Evolutionary conservation across 2,797 vertebrate genomes (phyloP).

Genomic region (Sebastes flavidus): DNA sequence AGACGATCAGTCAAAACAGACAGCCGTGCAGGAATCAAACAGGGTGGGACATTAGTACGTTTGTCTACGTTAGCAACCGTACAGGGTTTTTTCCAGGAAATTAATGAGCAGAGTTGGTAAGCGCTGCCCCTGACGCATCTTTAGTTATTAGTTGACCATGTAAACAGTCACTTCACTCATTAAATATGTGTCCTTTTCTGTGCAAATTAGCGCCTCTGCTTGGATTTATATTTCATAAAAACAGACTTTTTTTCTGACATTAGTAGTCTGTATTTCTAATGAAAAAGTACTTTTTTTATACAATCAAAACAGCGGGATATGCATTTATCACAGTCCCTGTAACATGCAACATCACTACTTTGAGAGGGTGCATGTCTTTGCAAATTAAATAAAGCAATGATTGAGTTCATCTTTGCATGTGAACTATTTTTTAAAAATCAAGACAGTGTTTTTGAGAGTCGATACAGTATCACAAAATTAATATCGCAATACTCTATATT

Average conservation of each 20-base stretch:
- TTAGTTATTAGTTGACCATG: not conserved
- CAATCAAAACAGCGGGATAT: too few species aligned
- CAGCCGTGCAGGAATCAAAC: not conserved
- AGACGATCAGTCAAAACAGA: slow-evolving; percentile 33
- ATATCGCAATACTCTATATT: too few species aligned
- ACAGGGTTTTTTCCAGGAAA: not conserved
- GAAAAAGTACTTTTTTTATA: too few species aligned
- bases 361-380: too few species aligned
- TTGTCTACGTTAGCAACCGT: not conserved
- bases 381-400: too few species aligned
- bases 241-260: not conserved
- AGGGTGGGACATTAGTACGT: not conserved
- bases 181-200: not conserved
- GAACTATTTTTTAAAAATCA: too few species aligned
- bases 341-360: too few species aligned
- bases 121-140: not conserved
- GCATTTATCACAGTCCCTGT: too few species aligned
- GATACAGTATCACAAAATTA: too few species aligned
- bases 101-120: not conserved
- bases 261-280: not conserved
- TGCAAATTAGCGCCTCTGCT: not conserved
- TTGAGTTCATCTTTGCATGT: too few species aligned
- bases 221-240: not conserved
- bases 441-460: too few species aligned
- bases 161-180: not conserved